Conservation (phyloP, 2,797 vertebrate genomes). For the Notoglanidium macrostoma region DNA sequence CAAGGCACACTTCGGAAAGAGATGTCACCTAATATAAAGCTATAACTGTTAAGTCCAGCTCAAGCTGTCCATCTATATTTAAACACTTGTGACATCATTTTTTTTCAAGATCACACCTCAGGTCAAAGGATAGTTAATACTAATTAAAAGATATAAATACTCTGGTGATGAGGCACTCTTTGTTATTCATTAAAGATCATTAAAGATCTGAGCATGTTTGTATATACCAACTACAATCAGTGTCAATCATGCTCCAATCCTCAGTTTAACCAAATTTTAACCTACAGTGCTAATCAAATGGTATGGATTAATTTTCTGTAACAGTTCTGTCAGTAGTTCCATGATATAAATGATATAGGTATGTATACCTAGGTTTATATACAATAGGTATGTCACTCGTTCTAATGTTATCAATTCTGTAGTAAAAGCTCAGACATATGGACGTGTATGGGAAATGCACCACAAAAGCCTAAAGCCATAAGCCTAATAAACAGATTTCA, state of each 20-base stretch:
- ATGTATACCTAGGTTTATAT: too few relatives aligned
- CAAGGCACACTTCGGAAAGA: slow-evolving; percentile 61
- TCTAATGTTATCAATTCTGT: neutral
- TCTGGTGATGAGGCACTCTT: neutral
- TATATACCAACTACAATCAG: slow-evolving; percentile 11
- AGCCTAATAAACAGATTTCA: neutral
- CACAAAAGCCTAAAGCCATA: neutral
- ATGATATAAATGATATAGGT: neutral
- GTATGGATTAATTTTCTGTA: slow-evolving; percentile 7
- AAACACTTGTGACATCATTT: slow-evolving; percentile 29
- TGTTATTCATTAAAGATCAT: slow-evolving; percentile 12
- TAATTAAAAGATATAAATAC: slow-evolving; percentile 30
- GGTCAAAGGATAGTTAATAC: slow-evolving; percentile 21
- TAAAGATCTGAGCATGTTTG: slow-evolving; percentile 23
- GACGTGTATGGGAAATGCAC: neutral
- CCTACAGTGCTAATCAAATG: slow-evolving; percentile 2
- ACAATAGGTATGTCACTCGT: neutral
- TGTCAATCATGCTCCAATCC: neutral
- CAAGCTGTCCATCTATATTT: slow-evolving; percentile 47
- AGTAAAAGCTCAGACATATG: neutral
- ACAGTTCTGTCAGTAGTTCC: neutral
- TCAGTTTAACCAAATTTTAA: neutral
- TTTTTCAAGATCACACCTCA: slow-evolving; percentile 8
- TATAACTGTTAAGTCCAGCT: slow-evolving; percentile 55
- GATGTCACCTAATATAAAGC: slow-evolving; percentile 66